These are phyloP conservation scores for Mechanitis mazaeus DNA, from an alignment of 2,888 invertebrate species.

Conservation along the genomic window DNA sequence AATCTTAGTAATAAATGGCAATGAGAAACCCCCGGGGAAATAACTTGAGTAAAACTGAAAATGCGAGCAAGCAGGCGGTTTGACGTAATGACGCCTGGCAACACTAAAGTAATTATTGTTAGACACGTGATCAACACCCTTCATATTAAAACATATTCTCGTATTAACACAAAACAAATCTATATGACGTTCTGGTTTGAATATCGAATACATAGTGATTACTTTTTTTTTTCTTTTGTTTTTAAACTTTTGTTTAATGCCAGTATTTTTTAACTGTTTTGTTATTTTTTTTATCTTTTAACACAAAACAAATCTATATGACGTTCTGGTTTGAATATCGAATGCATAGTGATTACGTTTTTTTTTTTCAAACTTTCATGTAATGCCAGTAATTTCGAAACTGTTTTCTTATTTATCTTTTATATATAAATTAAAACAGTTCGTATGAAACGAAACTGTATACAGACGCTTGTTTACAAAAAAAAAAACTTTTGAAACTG, in stretches of 20 bases:
- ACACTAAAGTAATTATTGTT: constrained; percentile 63
- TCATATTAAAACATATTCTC: constrained; percentile 39
- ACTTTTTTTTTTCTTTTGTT: constrained; percentile 11
- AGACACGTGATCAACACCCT: constrained; percentile 49
- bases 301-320: too few species aligned
- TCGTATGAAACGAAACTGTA: constrained; percentile 7
- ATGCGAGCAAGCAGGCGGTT: constrained; percentile 41
- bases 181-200: constrained; percentile 24
- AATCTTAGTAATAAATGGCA: constrained; percentile 53
- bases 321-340: too few species aligned
- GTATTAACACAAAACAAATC: constrained; percentile 27
- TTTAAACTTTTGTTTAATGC: constrained; percentile 17
- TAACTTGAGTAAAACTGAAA: constrained; percentile 46
- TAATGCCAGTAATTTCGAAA: too few species aligned
- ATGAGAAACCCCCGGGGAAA: constrained; percentile 45
- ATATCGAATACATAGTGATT: constrained; percentile 22
- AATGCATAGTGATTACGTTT: too few species aligned
- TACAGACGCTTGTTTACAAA: constrained; percentile 19
- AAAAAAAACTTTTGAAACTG: constrained; percentile 51
- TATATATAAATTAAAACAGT: constrained; percentile 4
- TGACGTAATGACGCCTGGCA: constrained; percentile 40
- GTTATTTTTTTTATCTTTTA: too few species aligned
- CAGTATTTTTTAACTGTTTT: constrained; percentile 13
- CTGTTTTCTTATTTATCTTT: too few species aligned
- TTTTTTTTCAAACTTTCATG: too few species aligned